Percentiles rank a stretch among this genome's conserved stretches.
Conservation (phyloP, 2,888 invertebrate species). For the Belgica antarctica region DNA sequence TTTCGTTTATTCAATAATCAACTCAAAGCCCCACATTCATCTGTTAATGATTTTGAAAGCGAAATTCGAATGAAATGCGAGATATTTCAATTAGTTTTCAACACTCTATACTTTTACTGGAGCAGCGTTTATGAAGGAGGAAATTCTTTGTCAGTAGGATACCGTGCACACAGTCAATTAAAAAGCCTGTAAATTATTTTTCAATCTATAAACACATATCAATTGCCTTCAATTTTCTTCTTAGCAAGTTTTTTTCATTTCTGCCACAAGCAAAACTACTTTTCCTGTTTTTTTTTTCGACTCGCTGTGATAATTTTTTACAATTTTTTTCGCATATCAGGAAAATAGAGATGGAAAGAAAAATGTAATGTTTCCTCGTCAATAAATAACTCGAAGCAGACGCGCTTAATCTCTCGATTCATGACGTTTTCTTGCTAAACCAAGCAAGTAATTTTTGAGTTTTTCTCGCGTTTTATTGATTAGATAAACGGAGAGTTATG, state of each 20-base stretch:
- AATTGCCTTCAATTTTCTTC: slow-evolving; percentile 13
- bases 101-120: neutral
- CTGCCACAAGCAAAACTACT: slow-evolving; percentile 1
- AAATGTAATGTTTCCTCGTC: slow-evolving; percentile 21
- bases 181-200: slow-evolving; percentile 39
- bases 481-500: too few relatives aligned
- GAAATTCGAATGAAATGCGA: neutral
- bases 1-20: too few relatives aligned
- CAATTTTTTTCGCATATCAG: slow-evolving; percentile 3
- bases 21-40: neutral
- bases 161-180: slow-evolving; percentile 40
- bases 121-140: neutral
- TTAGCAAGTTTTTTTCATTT: neutral
- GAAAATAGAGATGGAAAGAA: too few relatives aligned
- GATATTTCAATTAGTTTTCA: slow-evolving; percentile 20
- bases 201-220: slow-evolving; percentile 38
- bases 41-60: neutral
- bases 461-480: neutral
- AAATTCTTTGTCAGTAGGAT: slow-evolving; percentile 13
- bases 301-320: slow-evolving; percentile 10
- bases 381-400: slow-evolving; percentile 26
- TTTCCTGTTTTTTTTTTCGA: neutral
- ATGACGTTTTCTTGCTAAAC: slow-evolving; percentile 4
- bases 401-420: slow-evolving; percentile 18
- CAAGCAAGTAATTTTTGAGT: slow-evolving; percentile 15